Conservation (phyloP, 1,140 invertebrate species). For the Sitophilus oryzae region DNA sequence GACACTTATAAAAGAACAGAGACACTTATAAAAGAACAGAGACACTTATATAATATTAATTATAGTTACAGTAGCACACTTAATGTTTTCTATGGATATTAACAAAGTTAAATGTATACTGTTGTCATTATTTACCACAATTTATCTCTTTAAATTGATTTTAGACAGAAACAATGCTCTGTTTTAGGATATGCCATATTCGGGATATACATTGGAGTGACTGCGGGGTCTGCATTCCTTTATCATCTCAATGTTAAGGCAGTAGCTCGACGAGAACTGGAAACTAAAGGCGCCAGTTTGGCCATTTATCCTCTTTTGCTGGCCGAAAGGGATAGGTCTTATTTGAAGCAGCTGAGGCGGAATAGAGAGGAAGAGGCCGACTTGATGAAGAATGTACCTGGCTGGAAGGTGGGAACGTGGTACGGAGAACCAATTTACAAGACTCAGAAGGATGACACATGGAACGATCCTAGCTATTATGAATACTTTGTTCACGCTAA, state of each 20-base stretch:
- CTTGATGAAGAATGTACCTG: constrained; percentile 81
- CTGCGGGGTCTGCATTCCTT: constrained; percentile 51
- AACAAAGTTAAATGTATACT: no score
- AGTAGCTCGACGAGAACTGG: constrained; percentile 54
- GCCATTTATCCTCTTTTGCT: constrained; percentile 68
- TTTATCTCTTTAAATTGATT: no score
- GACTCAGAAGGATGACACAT: constrained; percentile 47
- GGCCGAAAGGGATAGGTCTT: constrained; percentile 77
- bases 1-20: no score
- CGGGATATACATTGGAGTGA: constrained; percentile 55
- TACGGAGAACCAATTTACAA: constrained; percentile 74
- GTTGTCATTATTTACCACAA: no score
- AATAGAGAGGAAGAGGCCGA: constrained; percentile 80
- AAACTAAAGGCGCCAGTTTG: constrained; percentile 66
- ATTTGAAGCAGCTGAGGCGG: constrained; percentile 69
- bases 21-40: no score
- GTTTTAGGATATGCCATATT: constrained; percentile 53
- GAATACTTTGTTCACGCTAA: constrained; percentile 67
- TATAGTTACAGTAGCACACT: no score
- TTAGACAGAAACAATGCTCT: background rate
- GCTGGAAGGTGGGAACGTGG: constrained; percentile 84
- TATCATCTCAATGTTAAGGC: constrained; percentile 52
- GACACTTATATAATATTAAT: no score
- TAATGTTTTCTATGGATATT: no score
- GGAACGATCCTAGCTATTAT: constrained; percentile 55